Conservation (phyloP, 2,797 vertebrate genomes). For the Falco biarmicus region DNA sequence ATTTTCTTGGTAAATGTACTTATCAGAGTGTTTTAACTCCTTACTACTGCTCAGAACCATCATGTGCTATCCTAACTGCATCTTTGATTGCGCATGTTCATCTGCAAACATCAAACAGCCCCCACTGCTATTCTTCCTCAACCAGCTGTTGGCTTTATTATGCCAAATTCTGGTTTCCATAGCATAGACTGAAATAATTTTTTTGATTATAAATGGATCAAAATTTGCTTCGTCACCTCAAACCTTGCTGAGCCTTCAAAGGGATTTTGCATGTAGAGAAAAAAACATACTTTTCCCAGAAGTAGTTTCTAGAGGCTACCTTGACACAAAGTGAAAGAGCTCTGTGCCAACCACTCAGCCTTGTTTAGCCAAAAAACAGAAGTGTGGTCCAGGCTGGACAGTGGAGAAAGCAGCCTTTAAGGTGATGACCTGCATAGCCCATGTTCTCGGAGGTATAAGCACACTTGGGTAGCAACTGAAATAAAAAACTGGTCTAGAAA, state of each 20-base stretch:
- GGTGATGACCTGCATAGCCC: neutral
- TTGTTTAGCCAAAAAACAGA: neutral
- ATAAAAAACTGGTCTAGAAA: neutral
- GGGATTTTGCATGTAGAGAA: neutral
- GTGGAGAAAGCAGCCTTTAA: neutral
- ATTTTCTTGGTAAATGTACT: neutral
- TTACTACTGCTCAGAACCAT: neutral
- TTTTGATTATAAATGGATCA: neutral
- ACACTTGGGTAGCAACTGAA: neutral
- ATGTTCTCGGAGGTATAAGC: neutral
- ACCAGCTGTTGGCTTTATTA: conserved; percentile 10
- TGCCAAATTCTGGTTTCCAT: neutral
- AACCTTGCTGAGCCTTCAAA: neutral
- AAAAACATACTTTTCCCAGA: neutral
- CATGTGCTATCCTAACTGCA: neutral
- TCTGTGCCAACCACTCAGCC: neutral
- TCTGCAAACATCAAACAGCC: neutral
- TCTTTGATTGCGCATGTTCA: neutral
- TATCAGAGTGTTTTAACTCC: neutral
- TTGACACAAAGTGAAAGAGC: neutral
- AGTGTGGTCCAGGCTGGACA: neutral
- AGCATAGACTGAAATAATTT: neutral
- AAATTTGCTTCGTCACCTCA: neutral
- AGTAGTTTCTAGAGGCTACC: neutral
- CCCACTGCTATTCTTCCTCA: neutral